phyloP scores from a whole-genome alignment of 2,113 vertebrate species.

The Cryptomyrus ogoouensis region DNA sequence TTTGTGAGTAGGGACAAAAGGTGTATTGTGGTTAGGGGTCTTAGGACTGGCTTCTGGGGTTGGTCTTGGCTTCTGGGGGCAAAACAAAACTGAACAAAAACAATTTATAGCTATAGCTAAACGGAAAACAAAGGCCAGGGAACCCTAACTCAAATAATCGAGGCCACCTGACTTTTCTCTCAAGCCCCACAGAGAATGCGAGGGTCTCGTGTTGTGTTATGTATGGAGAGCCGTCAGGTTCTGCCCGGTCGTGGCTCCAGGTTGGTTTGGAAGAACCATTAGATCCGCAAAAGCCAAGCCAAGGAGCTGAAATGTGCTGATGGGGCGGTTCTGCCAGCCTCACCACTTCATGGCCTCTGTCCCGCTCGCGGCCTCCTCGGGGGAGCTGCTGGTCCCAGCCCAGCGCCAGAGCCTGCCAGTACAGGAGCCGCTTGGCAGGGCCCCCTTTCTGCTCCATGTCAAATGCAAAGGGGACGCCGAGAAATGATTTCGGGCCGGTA shows the following conservation, averaged over 20 bases:
- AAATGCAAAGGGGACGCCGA: not conserved
- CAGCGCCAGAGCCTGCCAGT: not conserved
- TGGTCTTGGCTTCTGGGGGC: not conserved
- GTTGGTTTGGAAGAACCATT: conserved; percentile 11
- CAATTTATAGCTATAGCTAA: not conserved
- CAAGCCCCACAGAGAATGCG: not conserved
- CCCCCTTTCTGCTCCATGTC: conserved; percentile 4
- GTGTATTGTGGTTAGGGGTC: not conserved
- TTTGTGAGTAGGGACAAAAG: not conserved
- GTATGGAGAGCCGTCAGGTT: not conserved
- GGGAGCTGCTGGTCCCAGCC: not conserved
- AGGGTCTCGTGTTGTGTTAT: not conserved
- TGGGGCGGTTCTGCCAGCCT: not conserved
- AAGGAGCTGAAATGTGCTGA: conserved; percentile 20
- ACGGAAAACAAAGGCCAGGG: not conserved
- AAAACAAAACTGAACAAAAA: not conserved
- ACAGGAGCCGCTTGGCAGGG: not conserved
- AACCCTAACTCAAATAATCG: not conserved
- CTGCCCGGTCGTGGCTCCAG: not conserved
- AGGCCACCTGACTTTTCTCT: not conserved
- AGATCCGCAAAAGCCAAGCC: not conserved
- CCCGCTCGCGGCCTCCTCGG: not conserved
- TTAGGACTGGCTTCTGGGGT: not conserved
- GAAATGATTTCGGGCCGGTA: not conserved
- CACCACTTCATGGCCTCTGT: not conserved